Conservation (phyloP, 1,140 invertebrate genomes). For the Lethocerus indicus region DNA sequence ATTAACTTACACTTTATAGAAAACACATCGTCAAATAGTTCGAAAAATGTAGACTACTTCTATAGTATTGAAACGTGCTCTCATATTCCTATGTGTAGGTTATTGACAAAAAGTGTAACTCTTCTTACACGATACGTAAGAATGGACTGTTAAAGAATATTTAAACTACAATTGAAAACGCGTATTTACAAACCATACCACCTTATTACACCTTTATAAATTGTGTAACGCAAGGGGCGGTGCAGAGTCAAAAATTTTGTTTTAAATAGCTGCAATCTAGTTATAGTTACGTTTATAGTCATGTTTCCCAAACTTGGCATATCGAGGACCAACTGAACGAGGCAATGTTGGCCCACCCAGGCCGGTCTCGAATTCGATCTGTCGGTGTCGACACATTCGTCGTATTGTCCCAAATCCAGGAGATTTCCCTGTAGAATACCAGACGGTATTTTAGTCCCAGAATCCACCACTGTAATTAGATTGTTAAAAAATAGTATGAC, state of each 20-base stretch:
- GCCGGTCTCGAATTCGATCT: neutral
- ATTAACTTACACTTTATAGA: neutral
- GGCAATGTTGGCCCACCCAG: constrained; percentile 9
- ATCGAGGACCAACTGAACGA: constrained; percentile 4
- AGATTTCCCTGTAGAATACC: constrained; percentile 17
- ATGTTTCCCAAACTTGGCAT: neutral
- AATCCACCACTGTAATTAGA: constrained; percentile 17
- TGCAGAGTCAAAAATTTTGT: neutral
- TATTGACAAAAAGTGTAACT: no score
- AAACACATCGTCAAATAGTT: neutral
- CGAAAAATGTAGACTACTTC: no score
- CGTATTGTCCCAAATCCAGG: constrained; percentile 14
- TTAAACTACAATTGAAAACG: no score
- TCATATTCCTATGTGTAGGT: no score
- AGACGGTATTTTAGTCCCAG: constrained; percentile 15
- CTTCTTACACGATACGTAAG: no score
- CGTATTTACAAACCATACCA: neutral
- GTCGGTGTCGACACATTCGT: constrained; percentile 14
- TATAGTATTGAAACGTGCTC: no score
- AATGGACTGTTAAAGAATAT: no score
- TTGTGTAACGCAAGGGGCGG: neutral
- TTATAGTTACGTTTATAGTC: neutral
- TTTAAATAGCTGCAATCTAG: neutral
- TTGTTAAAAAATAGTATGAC: no score
- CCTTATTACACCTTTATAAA: neutral